Conservation (phyloP, 2,113 vertebrate genomes). For the Myotis brandtii region DNA sequence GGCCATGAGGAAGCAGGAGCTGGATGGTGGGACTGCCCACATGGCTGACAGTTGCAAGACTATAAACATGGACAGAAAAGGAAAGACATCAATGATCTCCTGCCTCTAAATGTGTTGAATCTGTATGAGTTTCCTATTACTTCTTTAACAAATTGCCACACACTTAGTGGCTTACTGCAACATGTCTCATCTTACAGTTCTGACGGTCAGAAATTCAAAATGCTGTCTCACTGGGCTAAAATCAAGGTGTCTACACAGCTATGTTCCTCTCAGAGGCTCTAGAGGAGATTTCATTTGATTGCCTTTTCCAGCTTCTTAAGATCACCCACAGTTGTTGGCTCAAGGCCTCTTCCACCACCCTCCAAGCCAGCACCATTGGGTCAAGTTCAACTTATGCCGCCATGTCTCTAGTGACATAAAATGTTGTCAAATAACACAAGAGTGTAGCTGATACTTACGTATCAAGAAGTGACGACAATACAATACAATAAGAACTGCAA, state of each 20-base stretch:
- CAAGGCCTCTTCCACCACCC: not conserved
- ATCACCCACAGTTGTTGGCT: not conserved
- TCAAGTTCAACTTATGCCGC: rapidly evolving
- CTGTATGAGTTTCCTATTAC: not conserved
- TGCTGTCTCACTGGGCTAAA: not conserved
- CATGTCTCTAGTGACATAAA: not conserved
- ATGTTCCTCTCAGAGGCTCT: not conserved
- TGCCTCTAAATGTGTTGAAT: not conserved
- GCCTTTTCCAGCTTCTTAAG: not conserved
- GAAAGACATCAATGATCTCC: not conserved
- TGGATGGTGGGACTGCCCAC: rapidly evolving
- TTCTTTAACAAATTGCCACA: not conserved
- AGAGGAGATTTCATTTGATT: not conserved
- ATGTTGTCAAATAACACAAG: not conserved
- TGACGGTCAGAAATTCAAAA: not conserved
- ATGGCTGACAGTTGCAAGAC: rapidly evolving
- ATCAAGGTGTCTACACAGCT: not conserved
- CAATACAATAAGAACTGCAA: not conserved
- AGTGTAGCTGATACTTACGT: not conserved
- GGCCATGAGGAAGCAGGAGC: not conserved
- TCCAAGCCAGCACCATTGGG: not conserved
- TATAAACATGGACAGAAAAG: not conserved
- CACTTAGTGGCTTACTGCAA: not conserved
- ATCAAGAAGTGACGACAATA: not conserved
- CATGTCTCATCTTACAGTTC: not conserved